These are phyloP conservation scores for Cryptotis parvus DNA, from an alignment of 2,113 vertebrate species.

Conservation along the genomic window DNA sequence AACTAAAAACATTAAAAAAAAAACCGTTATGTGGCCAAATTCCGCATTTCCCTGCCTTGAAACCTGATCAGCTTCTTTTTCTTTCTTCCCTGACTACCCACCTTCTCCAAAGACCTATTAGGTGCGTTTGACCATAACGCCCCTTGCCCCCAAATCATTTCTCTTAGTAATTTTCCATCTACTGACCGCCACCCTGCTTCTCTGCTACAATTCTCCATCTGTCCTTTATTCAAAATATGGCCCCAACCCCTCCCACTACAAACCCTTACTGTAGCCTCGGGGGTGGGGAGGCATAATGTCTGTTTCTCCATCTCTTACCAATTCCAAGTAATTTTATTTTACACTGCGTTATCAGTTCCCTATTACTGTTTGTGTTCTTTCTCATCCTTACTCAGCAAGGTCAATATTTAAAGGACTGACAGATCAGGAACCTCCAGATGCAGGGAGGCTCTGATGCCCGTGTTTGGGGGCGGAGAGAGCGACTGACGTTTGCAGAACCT, in stretches of 20 bases:
- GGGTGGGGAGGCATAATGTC: too few relatives aligned
- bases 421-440: too few relatives aligned
- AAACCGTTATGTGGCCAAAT: not conserved
- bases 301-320: not conserved
- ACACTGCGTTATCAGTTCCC: too few relatives aligned
- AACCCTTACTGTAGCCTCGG: too few relatives aligned
- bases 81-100: not conserved
- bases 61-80: not conserved
- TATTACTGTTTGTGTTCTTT: not conserved
- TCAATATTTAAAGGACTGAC: too few relatives aligned
- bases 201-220: not conserved
- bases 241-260: too few relatives aligned
- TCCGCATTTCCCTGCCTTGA: not conserved
- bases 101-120: not conserved
- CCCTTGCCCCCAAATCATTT: not conserved
- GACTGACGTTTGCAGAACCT: not conserved
- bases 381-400: not conserved
- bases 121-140: not conserved
- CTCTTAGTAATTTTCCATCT: not conserved
- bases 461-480: not conserved
- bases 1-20: too few relatives aligned
- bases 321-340: too few relatives aligned
- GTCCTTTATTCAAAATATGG: not conserved
- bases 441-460: not conserved
- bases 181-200: too few relatives aligned